Percentiles rank a stretch among this genome's conserved stretches.
phyloP scores from a whole-genome alignment of 2,797 vertebrate genomes.

The Limosa lapponica region DNA sequence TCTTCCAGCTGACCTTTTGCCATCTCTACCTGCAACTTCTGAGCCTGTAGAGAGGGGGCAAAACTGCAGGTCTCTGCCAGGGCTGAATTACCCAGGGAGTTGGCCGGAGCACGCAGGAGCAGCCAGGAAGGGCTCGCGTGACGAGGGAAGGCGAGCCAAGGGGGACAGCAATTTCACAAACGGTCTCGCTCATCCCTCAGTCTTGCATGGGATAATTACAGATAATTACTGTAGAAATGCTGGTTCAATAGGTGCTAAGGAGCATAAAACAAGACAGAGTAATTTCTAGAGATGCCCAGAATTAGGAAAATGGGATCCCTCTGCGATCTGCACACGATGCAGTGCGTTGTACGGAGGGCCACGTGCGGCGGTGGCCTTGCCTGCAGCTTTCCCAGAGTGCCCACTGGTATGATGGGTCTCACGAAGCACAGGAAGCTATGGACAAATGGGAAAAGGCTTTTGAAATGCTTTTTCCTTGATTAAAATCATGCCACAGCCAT shows the following conservation, averaged over 20 bases:
- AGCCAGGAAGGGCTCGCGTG: neutral
- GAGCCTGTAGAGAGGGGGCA: neutral
- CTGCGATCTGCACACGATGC: neutral
- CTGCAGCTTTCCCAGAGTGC: neutral
- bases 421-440: neutral
- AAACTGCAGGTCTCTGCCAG: neutral
- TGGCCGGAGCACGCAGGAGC: neutral
- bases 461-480: neutral
- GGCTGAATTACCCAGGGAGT: neutral
- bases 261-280: neutral
- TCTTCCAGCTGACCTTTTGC: neutral
- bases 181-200: neutral
- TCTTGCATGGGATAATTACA: neutral
- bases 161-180: neutral
- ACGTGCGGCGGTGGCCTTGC: neutral
- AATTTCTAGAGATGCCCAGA: neutral
- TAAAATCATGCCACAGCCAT: neutral
- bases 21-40: neutral
- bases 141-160: neutral
- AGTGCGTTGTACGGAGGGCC: neutral
- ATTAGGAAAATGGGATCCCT: neutral
- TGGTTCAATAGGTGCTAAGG: neutral
- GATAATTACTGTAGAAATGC: neutral
- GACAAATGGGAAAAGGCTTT: neutral
- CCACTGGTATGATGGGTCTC: neutral